A percentile compares a stretch with the other conserved stretches of the same genome.
phyloP scores from a whole-genome alignment of 2,797 vertebrate species.

The Falco concolor region DNA sequence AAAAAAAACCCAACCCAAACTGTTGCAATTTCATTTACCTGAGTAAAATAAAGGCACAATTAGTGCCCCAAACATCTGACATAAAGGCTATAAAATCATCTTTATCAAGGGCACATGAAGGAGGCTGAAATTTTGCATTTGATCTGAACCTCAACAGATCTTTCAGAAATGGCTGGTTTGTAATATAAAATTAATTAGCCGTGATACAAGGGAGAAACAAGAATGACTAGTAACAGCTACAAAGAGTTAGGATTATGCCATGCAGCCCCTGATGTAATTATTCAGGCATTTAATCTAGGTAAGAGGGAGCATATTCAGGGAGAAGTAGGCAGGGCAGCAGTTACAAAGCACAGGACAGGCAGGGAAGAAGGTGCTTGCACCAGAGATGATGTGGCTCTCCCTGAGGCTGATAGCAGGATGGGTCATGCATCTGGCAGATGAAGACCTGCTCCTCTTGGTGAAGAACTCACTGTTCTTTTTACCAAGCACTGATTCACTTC shows the following conservation, averaged over 20 bases:
- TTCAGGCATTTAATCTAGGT: neutral
- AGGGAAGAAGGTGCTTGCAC: neutral
- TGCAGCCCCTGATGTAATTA: neutral
- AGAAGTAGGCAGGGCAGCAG: neutral
- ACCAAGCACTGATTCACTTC: neutral
- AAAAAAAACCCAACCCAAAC: accelerated
- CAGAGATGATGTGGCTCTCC: accelerated
- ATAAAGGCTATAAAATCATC: neutral
- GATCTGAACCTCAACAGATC: neutral
- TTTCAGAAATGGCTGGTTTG: neutral
- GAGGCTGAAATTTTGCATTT: neutral
- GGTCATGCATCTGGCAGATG: neutral
- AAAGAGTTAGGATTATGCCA: neutral
- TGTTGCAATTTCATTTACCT: neutral
- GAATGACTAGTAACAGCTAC: neutral
- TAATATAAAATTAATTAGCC: slow-evolving; percentile 29
- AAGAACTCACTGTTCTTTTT: neutral
- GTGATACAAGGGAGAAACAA: neutral
- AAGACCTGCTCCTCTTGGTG: neutral
- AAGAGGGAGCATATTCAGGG: neutral
- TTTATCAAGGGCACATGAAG: neutral
- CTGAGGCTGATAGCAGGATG: neutral
- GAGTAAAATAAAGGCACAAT: neutral
- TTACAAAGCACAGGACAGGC: neutral
- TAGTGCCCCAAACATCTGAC: neutral